Evolutionary conservation across 2,113 vertebrate species (phyloP), one percentile per base, ranked within the genome.

Genomic region (Sebastes schlegelii): DNA sequence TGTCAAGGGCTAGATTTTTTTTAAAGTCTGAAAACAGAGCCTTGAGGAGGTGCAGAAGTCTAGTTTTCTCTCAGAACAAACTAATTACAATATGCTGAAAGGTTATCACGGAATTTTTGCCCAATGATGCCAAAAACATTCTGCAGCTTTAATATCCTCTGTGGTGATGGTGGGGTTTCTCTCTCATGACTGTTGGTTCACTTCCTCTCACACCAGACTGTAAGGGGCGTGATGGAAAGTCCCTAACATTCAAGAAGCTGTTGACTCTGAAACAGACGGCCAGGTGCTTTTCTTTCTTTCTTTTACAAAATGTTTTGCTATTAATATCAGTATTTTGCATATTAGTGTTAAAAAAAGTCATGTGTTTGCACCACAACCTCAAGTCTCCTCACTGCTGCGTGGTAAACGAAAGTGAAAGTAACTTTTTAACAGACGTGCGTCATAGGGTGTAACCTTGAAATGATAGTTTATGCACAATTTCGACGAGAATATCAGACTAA

Each of bases 361-460:
- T 0, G 1, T 12, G 19, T 4, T 48, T 46, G 12, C 23, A 2
- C 5, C 4, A 2, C 19, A 23, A 4, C 13, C 4, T 2, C 2
- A 13, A 3, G 40, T 8, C 12, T 8, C 2, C 0, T 10, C 7
- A 3, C 21, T 17, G 19, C 8, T 9, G 54, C 10, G 2, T 1
- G n/a, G 43, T 65, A 82, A 88, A 42, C 79, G 89, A 92, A 92
- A 92, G 77, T 87, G 91, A 92, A 92, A 91, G 73, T 76, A 61
- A 1, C 0, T 4, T 48, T 61, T 6, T 8, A 3, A 13, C 6
- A 57, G 13, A 48, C 6, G 4, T 17, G 14, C 10, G 19, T 10
- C 26, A 42, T 0, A 10, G n/a, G 21, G 1, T 6, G 63, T 64
- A 1, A 13, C 17, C 4, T 34, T 0, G 0, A 1, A 54, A 21